phyloP scores from a whole-genome alignment of 2,888 invertebrate species.

The Drosophila austrosaltans region DNA sequence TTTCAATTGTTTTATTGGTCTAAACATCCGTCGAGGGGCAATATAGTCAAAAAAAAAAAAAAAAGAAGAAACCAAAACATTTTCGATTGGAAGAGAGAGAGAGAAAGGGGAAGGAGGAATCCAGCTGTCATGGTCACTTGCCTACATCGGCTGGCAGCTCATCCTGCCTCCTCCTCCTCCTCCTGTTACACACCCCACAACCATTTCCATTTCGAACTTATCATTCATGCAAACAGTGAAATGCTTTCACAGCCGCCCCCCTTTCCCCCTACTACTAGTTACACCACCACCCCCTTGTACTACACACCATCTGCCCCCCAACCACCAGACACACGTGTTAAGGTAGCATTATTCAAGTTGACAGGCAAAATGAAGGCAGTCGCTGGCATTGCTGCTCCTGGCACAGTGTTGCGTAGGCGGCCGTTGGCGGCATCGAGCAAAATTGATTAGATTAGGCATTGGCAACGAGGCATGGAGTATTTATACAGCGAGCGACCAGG shows the following conservation, averaged over 20 bases:
- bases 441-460: conserved; percentile 76
- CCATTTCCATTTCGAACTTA: conserved; percentile 49
- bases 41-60: not conserved
- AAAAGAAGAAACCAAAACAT: not conserved
- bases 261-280: not conserved
- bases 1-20: conserved; percentile 17
- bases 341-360: conserved; percentile 72
- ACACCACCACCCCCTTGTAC: not conserved
- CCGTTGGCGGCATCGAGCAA: conserved; percentile 50
- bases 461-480: conserved; percentile 53
- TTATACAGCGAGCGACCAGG: conserved; percentile 33
- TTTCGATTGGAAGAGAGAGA: not conserved
- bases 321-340: conserved; percentile 61
- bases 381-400: not conserved
- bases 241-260: conserved; percentile 66
- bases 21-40: not conserved
- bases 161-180: not conserved
- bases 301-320: not conserved
- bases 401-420: conserved; percentile 53
- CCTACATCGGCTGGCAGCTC: conserved; percentile 1
- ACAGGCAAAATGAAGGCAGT: conserved; percentile 52
- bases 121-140: conserved; percentile 52
- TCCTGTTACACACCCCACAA: not conserved
- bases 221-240: conserved; percentile 77
- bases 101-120: not conserved